Conservation (phyloP, 1,140 invertebrate species). For the Conus ventricosus region DNA sequence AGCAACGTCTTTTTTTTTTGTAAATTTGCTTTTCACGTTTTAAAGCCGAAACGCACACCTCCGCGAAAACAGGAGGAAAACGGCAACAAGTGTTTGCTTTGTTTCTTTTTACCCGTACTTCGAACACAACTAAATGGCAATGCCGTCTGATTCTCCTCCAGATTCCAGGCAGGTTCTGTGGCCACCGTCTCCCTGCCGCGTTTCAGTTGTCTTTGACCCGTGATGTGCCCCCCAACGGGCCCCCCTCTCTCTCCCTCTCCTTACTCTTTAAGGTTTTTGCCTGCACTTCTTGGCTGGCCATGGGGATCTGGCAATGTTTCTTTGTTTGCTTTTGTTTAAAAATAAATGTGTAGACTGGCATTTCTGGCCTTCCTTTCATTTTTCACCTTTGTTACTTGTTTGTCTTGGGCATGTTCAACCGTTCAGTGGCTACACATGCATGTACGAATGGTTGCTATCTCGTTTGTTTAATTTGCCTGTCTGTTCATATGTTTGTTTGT, state of each 20-base stretch:
- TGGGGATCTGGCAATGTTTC: neutral
- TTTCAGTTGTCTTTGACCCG: neutral
- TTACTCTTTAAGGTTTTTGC: neutral
- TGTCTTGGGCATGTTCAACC: too few relatives aligned
- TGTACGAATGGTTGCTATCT: too few relatives aligned
- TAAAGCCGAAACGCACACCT: neutral
- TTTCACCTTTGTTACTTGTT: too few relatives aligned
- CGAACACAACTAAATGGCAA: constrained; percentile 35
- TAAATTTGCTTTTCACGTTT: too few relatives aligned
- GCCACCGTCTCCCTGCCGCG: neutral
- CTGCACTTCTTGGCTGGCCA: neutral
- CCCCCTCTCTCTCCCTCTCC: neutral
- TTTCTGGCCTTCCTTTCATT: too few relatives aligned
- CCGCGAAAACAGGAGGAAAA: neutral
- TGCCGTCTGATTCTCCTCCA: neutral
- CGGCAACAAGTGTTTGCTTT: neutral
- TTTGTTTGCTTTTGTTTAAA: too few relatives aligned
- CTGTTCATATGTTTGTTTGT: too few relatives aligned
- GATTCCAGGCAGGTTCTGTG: neutral
- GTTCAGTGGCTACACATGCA: too few relatives aligned
- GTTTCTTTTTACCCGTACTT: constrained; percentile 30
- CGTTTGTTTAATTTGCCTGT: too few relatives aligned
- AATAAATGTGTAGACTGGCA: too few relatives aligned
- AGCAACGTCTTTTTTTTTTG: neutral
- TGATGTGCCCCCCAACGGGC: neutral